Evolutionary conservation across 2,113 vertebrate species (phyloP).

Genomic region (zebrafish (Danio rerio)): DNA sequence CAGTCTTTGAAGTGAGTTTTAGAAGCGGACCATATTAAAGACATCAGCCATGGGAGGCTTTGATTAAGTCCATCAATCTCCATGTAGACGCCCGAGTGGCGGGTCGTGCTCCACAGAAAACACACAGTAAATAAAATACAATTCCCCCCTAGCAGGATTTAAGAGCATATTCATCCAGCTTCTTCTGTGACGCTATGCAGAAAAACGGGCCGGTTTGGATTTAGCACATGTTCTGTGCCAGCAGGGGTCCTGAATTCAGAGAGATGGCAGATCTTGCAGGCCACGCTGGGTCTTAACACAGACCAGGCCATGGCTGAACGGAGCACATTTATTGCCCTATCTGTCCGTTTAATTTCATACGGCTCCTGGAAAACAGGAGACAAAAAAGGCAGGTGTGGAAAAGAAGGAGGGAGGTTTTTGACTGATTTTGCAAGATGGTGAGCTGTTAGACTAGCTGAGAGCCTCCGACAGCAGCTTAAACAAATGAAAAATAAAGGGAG

Average conservation of each 20-base stretch:
- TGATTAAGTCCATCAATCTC: constrained; percentile 78
- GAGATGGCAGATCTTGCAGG: constrained; percentile 36
- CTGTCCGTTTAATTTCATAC: constrained; percentile 48
- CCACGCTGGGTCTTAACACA: constrained; percentile 44
- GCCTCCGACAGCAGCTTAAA: no score
- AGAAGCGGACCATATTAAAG: constrained; percentile 59
- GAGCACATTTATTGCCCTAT: constrained; percentile 44
- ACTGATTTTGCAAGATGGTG: no score
- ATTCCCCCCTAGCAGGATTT: constrained; percentile 58
- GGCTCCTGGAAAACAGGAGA: constrained; percentile 14
- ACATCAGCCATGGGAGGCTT: constrained; percentile 62
- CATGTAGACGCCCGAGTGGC: constrained; percentile 44
- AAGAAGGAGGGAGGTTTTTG: neutral
- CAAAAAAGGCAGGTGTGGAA: neutral
- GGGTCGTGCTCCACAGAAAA: constrained; percentile 43
- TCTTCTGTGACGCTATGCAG: constrained; percentile 45
- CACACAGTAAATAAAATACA: constrained; percentile 54
- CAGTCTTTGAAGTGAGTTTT: constrained; percentile 46
- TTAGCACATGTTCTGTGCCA: constrained; percentile 42
- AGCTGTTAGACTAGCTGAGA: no score
- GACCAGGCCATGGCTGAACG: constrained; percentile 33
- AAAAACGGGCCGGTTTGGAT: constrained; percentile 50
- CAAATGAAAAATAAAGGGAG: no score
- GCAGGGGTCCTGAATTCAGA: constrained; percentile 36
- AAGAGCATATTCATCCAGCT: constrained; percentile 62